Evolutionary conservation across 2,797 vertebrate species (phyloP).

Genomic region (Amblyopsis hoosieri): DNA sequence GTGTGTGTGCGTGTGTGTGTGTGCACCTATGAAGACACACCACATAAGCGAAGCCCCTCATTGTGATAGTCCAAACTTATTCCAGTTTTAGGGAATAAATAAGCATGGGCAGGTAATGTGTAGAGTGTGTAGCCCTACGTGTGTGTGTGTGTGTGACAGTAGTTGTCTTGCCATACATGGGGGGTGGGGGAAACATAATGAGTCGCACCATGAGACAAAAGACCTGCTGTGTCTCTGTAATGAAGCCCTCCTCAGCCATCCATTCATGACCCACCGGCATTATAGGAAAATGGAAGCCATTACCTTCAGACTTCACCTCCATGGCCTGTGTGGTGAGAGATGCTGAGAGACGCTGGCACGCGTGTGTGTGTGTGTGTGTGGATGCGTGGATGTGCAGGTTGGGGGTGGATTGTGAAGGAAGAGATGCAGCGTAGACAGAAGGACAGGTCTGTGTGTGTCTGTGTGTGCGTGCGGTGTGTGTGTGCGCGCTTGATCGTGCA

Average conservation of each 20-base stretch:
- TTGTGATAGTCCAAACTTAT: too few relatives aligned
- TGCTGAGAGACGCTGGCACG: conserved; percentile 8
- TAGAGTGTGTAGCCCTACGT: conserved; percentile 16
- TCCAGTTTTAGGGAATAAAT: too few relatives aligned
- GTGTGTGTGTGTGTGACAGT: conserved; percentile 13
- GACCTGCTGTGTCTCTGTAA: conserved; percentile 78
- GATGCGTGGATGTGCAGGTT: neutral
- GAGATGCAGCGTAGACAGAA: conserved; percentile 3
- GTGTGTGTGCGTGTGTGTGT: too few relatives aligned
- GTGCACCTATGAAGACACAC: too few relatives aligned
- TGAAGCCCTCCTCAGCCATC: conserved; percentile 73
- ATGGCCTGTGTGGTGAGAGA: conserved; percentile 29
- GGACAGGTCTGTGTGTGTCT: conserved; percentile 1
- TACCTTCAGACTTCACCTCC: conserved; percentile 67
- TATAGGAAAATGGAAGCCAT: conserved; percentile 79
- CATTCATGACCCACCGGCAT: conserved; percentile 82
- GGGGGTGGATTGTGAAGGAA: neutral
- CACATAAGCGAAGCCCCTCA: too few relatives aligned
- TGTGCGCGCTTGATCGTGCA: neutral
- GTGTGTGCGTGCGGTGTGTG: conserved; percentile 12
- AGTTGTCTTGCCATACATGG: neutral
- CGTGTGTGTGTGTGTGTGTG: conserved; percentile 13
- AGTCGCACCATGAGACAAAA: conserved; percentile 79
- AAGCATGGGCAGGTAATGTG: too few relatives aligned
- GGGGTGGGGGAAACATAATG: conserved; percentile 61